phyloP scores from a whole-genome alignment of 1,140 invertebrate species.

The Drosophila willistoni region DNA sequence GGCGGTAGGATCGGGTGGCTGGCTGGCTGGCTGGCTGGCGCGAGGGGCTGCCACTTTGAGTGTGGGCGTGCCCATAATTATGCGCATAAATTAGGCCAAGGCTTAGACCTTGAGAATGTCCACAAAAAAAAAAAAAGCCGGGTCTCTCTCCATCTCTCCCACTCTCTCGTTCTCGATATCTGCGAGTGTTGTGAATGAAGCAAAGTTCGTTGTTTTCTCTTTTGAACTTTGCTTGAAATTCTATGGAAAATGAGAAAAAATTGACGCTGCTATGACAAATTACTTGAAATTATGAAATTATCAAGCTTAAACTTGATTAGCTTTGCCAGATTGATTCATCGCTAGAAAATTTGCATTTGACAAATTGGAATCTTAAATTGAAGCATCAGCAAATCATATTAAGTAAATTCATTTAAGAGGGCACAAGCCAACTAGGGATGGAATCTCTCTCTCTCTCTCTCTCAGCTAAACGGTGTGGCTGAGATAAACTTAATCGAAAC shows the following conservation, averaged over 20 bases:
- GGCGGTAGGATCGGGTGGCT: background rate
- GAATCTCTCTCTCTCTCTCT: too few relatives aligned
- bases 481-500: too few relatives aligned
- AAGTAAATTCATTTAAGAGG: constrained; percentile 38
- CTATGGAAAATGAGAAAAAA: background rate
- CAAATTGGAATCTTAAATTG: constrained; percentile 63
- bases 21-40: background rate
- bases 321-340: constrained; percentile 52
- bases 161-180: background rate
- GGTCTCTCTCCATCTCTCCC: background rate
- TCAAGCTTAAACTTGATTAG: constrained; percentile 67
- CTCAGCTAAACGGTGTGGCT: too few relatives aligned
- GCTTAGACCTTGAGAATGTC: constrained; percentile 33
- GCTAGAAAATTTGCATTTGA: constrained; percentile 33
- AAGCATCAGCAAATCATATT: constrained; percentile 62
- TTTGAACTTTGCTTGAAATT: constrained; percentile 7
- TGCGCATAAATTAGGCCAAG: constrained; percentile 71
- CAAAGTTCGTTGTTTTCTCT: constrained; percentile 12
- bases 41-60: background rate
- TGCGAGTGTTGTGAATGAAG: background rate
- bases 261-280: constrained; percentile 45
- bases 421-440: background rate
- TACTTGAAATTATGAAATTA: constrained; percentile 71
- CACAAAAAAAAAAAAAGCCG: constrained; percentile 1
- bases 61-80: constrained; percentile 67